phyloP scores from a whole-genome alignment of 2,113 vertebrate species.

The Callaeas wilsoni region DNA sequence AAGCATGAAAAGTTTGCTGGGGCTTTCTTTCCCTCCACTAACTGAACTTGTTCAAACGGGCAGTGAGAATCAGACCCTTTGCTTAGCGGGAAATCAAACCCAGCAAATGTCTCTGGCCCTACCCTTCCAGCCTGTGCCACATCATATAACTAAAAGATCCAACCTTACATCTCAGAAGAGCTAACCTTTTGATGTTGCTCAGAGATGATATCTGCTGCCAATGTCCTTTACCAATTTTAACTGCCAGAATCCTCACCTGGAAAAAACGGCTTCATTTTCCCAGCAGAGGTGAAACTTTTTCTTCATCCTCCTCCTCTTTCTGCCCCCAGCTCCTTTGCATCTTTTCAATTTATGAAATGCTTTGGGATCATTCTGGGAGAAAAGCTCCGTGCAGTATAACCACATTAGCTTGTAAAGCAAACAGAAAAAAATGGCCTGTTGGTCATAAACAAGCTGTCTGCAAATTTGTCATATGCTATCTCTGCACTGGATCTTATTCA shows the following conservation, averaged over 20 bases:
- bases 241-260: background rate
- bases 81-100: background rate
- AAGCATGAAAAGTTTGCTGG: background rate
- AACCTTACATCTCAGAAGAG: background rate
- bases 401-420: slow-evolving; percentile 47
- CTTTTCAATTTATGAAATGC: slow-evolving; percentile 10
- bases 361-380: background rate
- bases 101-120: background rate
- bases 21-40: background rate
- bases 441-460: slow-evolving; percentile 63
- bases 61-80: background rate
- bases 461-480: slow-evolving; percentile 43
- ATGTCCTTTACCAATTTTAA: background rate
- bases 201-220: background rate
- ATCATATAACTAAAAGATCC: background rate
- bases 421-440: slow-evolving; percentile 14
- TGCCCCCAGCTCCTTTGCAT: background rate
- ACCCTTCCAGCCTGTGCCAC: background rate
- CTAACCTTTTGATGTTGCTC: background rate
- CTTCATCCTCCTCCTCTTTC: background rate
- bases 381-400: slow-evolving; percentile 15
- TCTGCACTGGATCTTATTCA: slow-evolving; percentile 38
- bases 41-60: background rate
- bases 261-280: background rate
- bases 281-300: background rate